These are phyloP conservation scores for Paelopatides confundens DNA, from an alignment of 53 echinoderm and acorn worm species.

Conservation along the genomic window DNA sequence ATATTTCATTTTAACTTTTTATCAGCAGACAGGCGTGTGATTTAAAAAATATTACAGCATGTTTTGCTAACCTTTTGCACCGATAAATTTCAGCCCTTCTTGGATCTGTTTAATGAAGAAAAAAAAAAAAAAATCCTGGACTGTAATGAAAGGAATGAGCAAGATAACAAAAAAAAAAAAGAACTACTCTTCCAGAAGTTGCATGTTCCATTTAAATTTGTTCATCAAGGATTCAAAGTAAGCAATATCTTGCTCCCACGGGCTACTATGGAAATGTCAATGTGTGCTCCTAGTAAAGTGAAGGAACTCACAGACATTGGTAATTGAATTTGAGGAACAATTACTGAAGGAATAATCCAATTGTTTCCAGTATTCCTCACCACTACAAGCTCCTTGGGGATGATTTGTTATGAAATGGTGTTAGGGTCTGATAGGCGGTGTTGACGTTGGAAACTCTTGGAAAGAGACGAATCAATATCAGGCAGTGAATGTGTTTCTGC, in stretches of 20 bases:
- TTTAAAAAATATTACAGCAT: background rate
- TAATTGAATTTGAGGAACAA: conserved; percentile 1
- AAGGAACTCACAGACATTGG: background rate
- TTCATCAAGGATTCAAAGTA: background rate
- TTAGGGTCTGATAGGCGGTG: background rate
- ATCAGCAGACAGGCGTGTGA: background rate
- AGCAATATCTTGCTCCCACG: background rate
- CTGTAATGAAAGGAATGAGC: no score
- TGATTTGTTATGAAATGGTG: background rate
- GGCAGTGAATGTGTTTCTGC: no score
- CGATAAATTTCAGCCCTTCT: no score
- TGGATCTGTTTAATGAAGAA: no score
- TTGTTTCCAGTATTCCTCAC: background rate
- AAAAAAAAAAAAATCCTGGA: no score
- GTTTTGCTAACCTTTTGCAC: background rate
- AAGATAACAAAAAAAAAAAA: no score
- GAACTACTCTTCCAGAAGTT: no score
- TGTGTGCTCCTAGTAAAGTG: background rate
- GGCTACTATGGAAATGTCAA: background rate
- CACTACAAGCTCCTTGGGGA: background rate
- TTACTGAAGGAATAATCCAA: background rate
- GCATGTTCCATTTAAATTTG: background rate
- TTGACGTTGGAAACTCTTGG: background rate
- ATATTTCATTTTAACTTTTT: no score
- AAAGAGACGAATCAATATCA: no score